phyloP scores from a whole-genome alignment of 2,113 vertebrate genomes.

The Trichechus manatus region DNA sequence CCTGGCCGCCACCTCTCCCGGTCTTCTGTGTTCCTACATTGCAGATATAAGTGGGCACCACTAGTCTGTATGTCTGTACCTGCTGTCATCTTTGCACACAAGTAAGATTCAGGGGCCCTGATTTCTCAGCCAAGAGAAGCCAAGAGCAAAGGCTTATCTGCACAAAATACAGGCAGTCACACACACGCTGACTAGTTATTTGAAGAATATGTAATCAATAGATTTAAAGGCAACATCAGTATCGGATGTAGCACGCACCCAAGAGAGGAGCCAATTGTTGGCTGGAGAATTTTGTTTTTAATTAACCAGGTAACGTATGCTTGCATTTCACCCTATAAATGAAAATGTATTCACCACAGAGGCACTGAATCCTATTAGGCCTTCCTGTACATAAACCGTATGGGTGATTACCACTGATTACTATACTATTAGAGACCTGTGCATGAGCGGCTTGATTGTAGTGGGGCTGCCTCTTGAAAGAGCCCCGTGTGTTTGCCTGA shows the following conservation, averaged over 20 bases:
- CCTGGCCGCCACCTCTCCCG: background rate
- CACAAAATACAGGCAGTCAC: constrained; percentile 7
- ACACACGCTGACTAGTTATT: constrained; percentile 71
- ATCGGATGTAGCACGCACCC: constrained; percentile 78
- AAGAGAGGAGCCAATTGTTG: constrained; percentile 87
- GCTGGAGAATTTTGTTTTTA: constrained; percentile 89
- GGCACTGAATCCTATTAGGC: constrained; percentile 84
- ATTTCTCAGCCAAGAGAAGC: constrained; percentile 13
- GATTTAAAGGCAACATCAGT: constrained; percentile 80
- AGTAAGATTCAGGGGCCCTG: background rate
- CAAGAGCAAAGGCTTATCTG: background rate
- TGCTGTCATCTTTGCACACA: background rate
- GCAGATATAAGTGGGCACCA: rapidly evolving
- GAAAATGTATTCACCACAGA: constrained; percentile 87
- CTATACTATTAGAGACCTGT: constrained; percentile 86
- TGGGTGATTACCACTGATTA: constrained; percentile 88
- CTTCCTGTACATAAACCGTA: constrained; percentile 85
- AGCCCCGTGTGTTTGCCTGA: constrained; percentile 81
- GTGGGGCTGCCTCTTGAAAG: constrained; percentile 82
- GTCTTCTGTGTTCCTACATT: background rate
- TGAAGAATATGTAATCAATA: constrained; percentile 80
- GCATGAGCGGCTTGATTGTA: constrained; percentile 84
- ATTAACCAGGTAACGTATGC: constrained; percentile 89
- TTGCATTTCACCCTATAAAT: constrained; percentile 84
- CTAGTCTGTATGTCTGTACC: background rate